These are phyloP conservation scores for Chorisops tibialis DNA, from an alignment of 2,888 invertebrate species.

Conservation along the genomic window DNA sequence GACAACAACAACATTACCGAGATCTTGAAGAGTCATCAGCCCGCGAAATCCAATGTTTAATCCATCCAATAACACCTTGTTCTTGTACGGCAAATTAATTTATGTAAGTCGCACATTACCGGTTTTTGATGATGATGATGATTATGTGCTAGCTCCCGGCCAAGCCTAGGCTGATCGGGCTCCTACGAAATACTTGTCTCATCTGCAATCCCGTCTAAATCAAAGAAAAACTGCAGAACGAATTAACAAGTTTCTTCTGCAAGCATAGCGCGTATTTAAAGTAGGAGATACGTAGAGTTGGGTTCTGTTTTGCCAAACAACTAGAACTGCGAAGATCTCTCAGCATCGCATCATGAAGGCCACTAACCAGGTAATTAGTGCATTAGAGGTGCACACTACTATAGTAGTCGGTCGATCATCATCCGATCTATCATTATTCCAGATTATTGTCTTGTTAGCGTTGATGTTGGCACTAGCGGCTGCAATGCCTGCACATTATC, in stretches of 20 bases:
- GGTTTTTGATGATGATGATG: constrained; percentile 3
- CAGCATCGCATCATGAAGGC: no score
- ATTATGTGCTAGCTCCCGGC: neutral
- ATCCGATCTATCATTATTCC: no score
- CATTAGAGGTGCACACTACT: no score
- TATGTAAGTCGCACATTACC: constrained; percentile 8
- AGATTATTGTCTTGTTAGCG: no score
- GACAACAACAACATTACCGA: no score
- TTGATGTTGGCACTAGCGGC: neutral
- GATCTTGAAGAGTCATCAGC: constrained; percentile 1
- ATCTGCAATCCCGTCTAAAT: neutral
- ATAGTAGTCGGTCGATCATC: no score
- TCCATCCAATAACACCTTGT: neutral
- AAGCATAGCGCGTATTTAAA: constrained; percentile 11
- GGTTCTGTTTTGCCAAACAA: constrained; percentile 13
- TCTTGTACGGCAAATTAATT: neutral
- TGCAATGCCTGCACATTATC: neutral
- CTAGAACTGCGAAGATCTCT: constrained; percentile 11
- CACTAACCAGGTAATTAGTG: no score
- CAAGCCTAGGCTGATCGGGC: neutral
- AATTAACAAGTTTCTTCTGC: constrained; percentile 13
- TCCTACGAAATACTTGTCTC: neutral
- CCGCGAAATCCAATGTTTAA: neutral
- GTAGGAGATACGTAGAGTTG: neutral
- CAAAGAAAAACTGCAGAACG: neutral